A percentile compares a stretch with the other conserved stretches of the same genome.
Conservation (phyloP, 2,888 invertebrate genomes). For the Glaucopsyche alexis region DNA sequence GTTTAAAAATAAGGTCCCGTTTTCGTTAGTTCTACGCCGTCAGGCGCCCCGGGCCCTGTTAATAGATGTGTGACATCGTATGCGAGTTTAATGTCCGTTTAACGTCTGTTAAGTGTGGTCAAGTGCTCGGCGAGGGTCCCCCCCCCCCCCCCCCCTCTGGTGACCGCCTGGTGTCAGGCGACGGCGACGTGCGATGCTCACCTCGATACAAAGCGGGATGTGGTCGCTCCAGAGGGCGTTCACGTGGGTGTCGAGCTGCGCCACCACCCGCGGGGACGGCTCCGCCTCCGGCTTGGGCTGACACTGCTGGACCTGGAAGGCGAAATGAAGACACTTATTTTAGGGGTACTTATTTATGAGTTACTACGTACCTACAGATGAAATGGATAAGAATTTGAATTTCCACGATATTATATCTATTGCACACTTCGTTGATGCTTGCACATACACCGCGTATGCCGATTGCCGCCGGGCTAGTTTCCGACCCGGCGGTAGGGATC, state of each 20-base stretch:
- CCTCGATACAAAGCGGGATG: constrained; percentile 89
- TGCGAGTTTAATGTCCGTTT: not conserved
- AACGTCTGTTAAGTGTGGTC: not conserved
- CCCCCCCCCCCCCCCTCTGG: not conserved
- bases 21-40: too few species aligned
- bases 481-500: too few species aligned
- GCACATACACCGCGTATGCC: too few species aligned
- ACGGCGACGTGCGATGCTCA: constrained; percentile 48
- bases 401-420: too few species aligned
- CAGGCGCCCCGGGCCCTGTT: not conserved
- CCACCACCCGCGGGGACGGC: constrained; percentile 55
- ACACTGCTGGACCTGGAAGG: constrained; percentile 54
- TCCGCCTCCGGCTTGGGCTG: constrained; percentile 58
- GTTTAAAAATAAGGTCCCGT: too few species aligned
- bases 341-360: too few species aligned
- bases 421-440: too few species aligned
- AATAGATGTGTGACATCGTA: not conserved
- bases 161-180: too few species aligned
- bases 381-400: too few species aligned
- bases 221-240: constrained; percentile 84
- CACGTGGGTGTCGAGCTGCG: constrained; percentile 62
- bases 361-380: too few species aligned
- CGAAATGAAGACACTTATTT: too few species aligned
- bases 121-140: not conserved
- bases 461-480: too few species aligned